Evolutionary conservation across 2,888 invertebrate species (phyloP).

Genomic region (Latrodectus hesperus): DNA sequence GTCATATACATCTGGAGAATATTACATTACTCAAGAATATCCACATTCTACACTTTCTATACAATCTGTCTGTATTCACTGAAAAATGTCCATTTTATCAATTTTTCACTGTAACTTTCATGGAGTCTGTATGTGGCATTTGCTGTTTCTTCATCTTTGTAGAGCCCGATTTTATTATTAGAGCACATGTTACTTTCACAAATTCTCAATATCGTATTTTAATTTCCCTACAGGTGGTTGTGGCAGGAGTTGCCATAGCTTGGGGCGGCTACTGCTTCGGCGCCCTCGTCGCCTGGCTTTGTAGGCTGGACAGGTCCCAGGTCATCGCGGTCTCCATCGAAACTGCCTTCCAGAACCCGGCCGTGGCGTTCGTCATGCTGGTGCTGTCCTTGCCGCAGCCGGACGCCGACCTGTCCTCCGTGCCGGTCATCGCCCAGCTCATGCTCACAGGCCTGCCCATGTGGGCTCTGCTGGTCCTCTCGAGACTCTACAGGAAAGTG

Average conservation of each 20-base stretch:
- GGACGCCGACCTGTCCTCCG: conserved; percentile 79
- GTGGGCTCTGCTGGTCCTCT: conserved; percentile 59
- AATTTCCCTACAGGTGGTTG: conserved; percentile 76
- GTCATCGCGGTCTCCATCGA: conserved; percentile 92
- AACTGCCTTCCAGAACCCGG: conserved; percentile 82
- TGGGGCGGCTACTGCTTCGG: conserved; percentile 87
- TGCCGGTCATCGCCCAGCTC: conserved; percentile 92
- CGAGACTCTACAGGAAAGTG: conserved; percentile 25
- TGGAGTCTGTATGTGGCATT: no score
- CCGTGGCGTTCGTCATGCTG: conserved; percentile 90
- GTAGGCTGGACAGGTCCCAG: conserved; percentile 81
- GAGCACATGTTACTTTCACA: not conserved
- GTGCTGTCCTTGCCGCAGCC: conserved; percentile 88
- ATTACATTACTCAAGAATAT: no score
- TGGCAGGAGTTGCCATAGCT: conserved; percentile 87
- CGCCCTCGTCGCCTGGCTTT: conserved; percentile 79
- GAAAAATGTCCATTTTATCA: no score
- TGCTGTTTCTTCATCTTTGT: no score
- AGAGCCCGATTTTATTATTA: not conserved
- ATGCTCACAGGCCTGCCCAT: conserved; percentile 78
- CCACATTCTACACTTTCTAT: no score
- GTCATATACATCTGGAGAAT: no score
- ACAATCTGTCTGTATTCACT: no score
- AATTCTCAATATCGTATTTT: no score
- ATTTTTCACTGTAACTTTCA: no score